Base-by-base conservation (phyloP, 2,113 vertebrate species). In the Semicossyphus pulcher region DNA sequence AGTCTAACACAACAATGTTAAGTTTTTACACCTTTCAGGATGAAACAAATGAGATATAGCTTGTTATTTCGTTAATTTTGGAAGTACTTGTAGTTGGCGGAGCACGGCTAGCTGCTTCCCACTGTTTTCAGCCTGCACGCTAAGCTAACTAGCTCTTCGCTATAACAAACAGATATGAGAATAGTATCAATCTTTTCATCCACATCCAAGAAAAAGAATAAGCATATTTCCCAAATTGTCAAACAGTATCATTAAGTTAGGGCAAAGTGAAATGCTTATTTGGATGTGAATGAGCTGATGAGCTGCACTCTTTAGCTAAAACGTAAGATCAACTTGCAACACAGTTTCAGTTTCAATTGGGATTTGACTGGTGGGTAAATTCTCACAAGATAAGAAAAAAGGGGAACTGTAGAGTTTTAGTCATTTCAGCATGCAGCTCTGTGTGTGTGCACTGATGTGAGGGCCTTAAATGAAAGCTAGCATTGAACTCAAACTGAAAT, bases 221-320 rank as follows among this genome's bases (percentile, higher is more conserved):
- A 21, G 25, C 12, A 25, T 5, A 25, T 54, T 49, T 48, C 54
- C 10, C 4, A 10, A 39, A 39, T 15, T 28, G 34, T 32, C 10
- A 31, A 45, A 45, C 26, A 21, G n/a, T n/a, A n/a, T n/a, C n/a
- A n/a, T n/a, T n/a, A n/a, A 44, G 3, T 14, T 10, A 10, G n/a
- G 36, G 37, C 4, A 12, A 32, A 49, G 25, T 61, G 18, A 44
- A 66, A 25, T 57, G 32, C 34, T 36, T 59, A 49, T 45, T 56
- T 45, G 25, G 31, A 34, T 62, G 29, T 68, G n/a, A 31, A 63
- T 58, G 36, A n/a, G 11, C 28, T 45, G 23, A 41, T 31, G 23
- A 57, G 31, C 36, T 32, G 14, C n/a, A 26, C 49, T 59, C 34
- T 23, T 18, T 3, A 41, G n/a, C 5, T 8, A 15, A 53, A 56